Evolutionary conservation across 2,888 invertebrate genomes (phyloP).

Genomic region (Ephialtes manifestator): DNA sequence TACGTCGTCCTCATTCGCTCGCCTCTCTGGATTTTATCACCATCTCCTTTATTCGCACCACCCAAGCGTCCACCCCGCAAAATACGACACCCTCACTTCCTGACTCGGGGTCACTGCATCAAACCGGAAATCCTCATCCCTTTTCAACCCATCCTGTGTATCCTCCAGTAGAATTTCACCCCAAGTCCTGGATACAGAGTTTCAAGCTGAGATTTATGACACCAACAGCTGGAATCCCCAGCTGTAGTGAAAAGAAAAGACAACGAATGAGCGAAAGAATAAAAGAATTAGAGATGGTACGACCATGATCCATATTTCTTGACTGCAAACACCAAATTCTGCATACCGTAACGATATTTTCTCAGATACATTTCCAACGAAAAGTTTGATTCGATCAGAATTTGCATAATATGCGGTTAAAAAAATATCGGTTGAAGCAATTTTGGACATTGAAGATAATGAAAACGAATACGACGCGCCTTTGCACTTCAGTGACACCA

Average conservation of each 20-base stretch:
- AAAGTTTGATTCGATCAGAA: too few species aligned
- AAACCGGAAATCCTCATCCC: slow-evolving; percentile 4
- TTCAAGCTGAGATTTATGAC: slow-evolving; percentile 21
- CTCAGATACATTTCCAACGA: not conserved
- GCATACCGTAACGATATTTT: not conserved
- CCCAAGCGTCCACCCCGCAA: slow-evolving; percentile 20
- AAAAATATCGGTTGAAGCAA: too few species aligned
- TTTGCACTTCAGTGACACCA: too few species aligned
- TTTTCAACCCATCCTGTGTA: slow-evolving; percentile 2
- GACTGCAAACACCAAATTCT: not conserved
- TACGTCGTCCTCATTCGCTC: slow-evolving; percentile 32
- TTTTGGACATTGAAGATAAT: too few species aligned
- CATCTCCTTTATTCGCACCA: slow-evolving; percentile 12
- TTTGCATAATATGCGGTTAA: too few species aligned
- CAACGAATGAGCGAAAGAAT: not conserved
- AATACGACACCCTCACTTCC: slow-evolving; percentile 31
- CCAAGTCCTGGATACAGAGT: not conserved
- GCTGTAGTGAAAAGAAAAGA: not conserved
- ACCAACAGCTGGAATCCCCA: not conserved
- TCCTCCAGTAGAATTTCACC: slow-evolving; percentile 23
- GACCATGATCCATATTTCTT: not conserved
- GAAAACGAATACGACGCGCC: too few species aligned
- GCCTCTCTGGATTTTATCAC: slow-evolving; percentile 24
- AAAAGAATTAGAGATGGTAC: not conserved
- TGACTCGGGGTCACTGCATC: slow-evolving; percentile 13